Conservation (phyloP, 92 coral and sea anemone species). For the Palythoa caribaeorum region DNA sequence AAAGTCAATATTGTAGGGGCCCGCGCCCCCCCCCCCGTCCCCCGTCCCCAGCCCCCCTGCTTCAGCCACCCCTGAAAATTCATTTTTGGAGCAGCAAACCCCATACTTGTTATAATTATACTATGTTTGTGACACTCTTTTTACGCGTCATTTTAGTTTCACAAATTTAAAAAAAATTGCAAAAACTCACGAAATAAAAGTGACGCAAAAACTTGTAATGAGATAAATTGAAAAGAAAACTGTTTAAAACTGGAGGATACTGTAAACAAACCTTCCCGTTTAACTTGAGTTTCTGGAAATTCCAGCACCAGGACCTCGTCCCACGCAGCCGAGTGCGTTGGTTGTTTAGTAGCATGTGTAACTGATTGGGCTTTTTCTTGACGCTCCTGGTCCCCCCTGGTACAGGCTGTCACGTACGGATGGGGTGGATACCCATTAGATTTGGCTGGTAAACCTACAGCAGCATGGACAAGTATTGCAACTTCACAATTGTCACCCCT, state of each 20-base stretch:
- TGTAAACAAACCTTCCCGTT: conserved; percentile 72
- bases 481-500: conserved; percentile 85
- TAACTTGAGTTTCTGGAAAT: conserved; percentile 65
- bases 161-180: no score
- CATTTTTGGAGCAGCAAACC: no score
- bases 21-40: no score
- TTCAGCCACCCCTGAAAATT: no score
- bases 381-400: conserved; percentile 62
- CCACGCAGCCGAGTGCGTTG: conserved; percentile 90
- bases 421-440: conserved; percentile 84
- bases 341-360: conserved; percentile 83
- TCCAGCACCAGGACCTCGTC: conserved; percentile 83
- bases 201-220: no score
- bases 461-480: conserved; percentile 85
- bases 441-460: conserved; percentile 81
- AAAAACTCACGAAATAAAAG: no score
- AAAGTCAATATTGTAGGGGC: no score
- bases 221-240: background rate
- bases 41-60: no score
- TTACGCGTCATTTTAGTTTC: no score
- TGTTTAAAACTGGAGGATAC: background rate
- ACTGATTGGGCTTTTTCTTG: conserved; percentile 73
- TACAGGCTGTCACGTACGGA: conserved; percentile 89
- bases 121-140: no score
- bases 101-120: no score